Conservation (phyloP, 1,140 invertebrate genomes). For the Pseudomyrmex gracilis region DNA sequence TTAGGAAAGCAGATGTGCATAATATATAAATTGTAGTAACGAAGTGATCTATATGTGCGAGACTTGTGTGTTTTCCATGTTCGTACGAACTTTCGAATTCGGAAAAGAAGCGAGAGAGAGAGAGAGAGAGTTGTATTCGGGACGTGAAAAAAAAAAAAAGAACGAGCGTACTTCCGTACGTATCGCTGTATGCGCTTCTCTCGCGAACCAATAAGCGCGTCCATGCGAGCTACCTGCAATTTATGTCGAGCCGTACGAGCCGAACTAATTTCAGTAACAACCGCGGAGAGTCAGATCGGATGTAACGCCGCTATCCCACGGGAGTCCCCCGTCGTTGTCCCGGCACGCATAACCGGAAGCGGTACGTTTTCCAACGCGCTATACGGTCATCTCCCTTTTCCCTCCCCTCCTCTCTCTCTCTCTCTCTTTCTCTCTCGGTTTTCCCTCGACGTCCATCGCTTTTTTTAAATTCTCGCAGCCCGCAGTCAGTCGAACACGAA, state of each 20-base stretch:
- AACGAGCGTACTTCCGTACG: constrained; percentile 1
- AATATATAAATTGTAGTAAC: too few relatives aligned
- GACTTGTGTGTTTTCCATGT: too few relatives aligned
- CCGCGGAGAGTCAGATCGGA: constrained; percentile 82
- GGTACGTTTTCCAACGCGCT: constrained; percentile 51
- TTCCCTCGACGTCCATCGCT: constrained; percentile 45
- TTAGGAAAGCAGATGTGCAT: too few relatives aligned
- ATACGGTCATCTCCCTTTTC: constrained; percentile 23
- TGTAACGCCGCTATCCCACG: constrained; percentile 78
- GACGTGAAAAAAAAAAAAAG: constrained; percentile 40
- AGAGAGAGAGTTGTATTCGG: background rate
- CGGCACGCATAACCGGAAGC: constrained; percentile 62
- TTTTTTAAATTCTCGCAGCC: constrained; percentile 35
- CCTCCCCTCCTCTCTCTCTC: constrained; percentile 7
- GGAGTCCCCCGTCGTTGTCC: constrained; percentile 73
- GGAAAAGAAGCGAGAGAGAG: background rate
- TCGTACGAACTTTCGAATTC: background rate
- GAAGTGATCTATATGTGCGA: background rate
- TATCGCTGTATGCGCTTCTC: constrained; percentile 50
- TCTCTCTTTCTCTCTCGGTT: constrained; percentile 8
- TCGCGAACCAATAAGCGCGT: constrained; percentile 71
- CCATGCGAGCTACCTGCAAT: constrained; percentile 80
- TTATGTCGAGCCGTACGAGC: constrained; percentile 83
- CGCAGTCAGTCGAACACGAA: constrained; percentile 29
- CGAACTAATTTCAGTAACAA: constrained; percentile 85